These are phyloP conservation scores for Limulus polyphemus DNA, from an alignment of 2,888 invertebrate species.

Conservation along the genomic window DNA sequence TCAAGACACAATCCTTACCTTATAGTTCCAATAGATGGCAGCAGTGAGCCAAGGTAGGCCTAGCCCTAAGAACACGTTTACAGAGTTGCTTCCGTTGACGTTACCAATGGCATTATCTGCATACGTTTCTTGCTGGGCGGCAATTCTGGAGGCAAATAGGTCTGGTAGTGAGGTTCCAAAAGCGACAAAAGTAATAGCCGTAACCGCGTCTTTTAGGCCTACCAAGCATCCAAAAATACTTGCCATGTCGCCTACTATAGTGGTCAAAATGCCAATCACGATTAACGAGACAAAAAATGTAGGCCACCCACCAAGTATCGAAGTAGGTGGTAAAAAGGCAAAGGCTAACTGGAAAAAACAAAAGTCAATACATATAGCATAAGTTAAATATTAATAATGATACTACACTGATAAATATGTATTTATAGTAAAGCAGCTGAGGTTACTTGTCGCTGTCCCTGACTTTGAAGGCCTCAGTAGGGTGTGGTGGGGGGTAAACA, in stretches of 20 bases:
- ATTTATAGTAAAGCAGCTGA: too few species aligned
- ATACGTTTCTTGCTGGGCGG: constrained; percentile 44
- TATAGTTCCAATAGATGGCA: constrained; percentile 40
- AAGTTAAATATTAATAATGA: too few species aligned
- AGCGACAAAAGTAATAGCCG: constrained; percentile 46
- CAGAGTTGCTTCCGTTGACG: constrained; percentile 50
- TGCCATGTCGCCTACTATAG: constrained; percentile 47
- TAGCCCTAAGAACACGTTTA: constrained; percentile 50
- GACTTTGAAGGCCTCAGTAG: too few species aligned
- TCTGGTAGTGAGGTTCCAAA: constrained; percentile 48
- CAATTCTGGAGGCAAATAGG: constrained; percentile 47
- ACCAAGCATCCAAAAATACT: constrained; percentile 47
- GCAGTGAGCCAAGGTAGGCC: constrained; percentile 50
- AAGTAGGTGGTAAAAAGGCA: constrained; percentile 44
- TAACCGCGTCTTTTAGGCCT: constrained; percentile 43
- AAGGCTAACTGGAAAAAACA: constrained; percentile 37
- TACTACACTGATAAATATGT: too few species aligned
- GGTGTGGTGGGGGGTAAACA: too few species aligned
- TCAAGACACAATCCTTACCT: constrained; percentile 29
- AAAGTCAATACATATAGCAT: too few species aligned
- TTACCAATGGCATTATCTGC: constrained; percentile 51
- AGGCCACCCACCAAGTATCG: constrained; percentile 46
- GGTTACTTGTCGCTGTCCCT: too few species aligned
- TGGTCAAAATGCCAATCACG: constrained; percentile 46
- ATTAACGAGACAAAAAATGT: constrained; percentile 44